Evolutionary conservation across 2,888 invertebrate genomes (phyloP), one percentile per base, ranked within the genome.

Genomic region (Luperina testacea): DNA sequence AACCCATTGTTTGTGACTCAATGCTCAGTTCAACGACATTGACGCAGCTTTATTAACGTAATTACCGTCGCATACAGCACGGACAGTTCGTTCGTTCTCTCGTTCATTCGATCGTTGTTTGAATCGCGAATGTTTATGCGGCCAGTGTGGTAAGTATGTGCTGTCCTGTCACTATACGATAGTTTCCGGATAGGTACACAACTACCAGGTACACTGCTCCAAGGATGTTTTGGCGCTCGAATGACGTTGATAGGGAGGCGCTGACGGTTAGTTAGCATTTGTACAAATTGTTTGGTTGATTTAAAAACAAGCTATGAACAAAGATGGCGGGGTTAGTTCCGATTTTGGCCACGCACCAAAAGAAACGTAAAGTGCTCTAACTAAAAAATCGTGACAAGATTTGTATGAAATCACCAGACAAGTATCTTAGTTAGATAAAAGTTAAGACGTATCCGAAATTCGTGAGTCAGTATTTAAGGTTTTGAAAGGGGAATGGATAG

Each of bases 21-120:
- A 75, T 82, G 78, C 75, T 74, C 77, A 74, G 90, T 85, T 90
- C 90, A 89, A 86, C 75, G 89, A 86, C 90, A 86, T 83, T 53
- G 48, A 68, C 71, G 65, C 72, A 70, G 74, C 84, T 87, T 89
- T 89, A 89, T 88, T 88, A 88, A 82, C 71, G 89, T 87, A 89
- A 90, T 90, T 88, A 89, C 75, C 42, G 57, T 70, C 75, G 67
- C 59, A 72, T 79, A 79, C 57, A 59, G 27, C 63, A 61, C 59
- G 67, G 78, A 77, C 77, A 86, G 84, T 87, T 87, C 86, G 70
- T 81, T 86, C 77, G 48, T 72, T 81, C 83, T 85, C 83, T 86
- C 72, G 68, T 75, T 78, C 83, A 80, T 83, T 80, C 80, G 59
- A 80, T 81, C 51, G 20, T 48, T 75, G 69, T 73, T 73, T 74